Evolutionary conservation across 2,113 vertebrate genomes (phyloP).

Genomic region (Heterochromis multidens): DNA sequence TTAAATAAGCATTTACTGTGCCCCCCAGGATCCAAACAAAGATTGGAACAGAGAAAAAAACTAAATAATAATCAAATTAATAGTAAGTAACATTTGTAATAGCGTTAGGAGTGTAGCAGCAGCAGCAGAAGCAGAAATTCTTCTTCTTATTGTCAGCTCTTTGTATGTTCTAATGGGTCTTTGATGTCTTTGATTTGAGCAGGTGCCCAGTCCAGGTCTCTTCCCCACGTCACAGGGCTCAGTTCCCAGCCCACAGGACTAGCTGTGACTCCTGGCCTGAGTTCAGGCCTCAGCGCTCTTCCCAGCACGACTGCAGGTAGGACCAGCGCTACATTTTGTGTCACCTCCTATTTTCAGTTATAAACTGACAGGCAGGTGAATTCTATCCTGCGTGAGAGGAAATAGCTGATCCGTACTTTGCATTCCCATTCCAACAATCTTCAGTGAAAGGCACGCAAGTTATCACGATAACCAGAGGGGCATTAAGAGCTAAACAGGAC

Average conservation of each 20-base stretch:
- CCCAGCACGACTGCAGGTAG: slow-evolving; percentile 36
- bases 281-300: background rate
- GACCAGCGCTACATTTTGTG: background rate
- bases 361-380: background rate
- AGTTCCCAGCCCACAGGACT: slow-evolving; percentile 31
- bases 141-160: background rate
- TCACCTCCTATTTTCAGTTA: background rate
- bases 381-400: background rate
- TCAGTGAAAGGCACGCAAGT: background rate
- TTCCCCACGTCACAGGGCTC: slow-evolving; percentile 18
- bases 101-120: background rate
- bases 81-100: background rate
- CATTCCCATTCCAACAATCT: background rate
- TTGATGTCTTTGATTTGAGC: slow-evolving; percentile 7
- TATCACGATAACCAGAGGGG: background rate
- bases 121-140: background rate
- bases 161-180: background rate
- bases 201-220: slow-evolving; percentile 27
- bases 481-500: background rate
- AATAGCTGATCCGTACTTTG: background rate
- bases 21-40: background rate
- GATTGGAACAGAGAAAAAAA: background rate
- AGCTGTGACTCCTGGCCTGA: slow-evolving; percentile 1
- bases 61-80: background rate
- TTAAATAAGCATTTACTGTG: background rate